Percentiles rank a stretch among this genome's conserved stretches.
These are phyloP conservation scores for Megatriorchis doriae DNA, from an alignment of 2,113 vertebrate genomes.

Conservation along the genomic window DNA sequence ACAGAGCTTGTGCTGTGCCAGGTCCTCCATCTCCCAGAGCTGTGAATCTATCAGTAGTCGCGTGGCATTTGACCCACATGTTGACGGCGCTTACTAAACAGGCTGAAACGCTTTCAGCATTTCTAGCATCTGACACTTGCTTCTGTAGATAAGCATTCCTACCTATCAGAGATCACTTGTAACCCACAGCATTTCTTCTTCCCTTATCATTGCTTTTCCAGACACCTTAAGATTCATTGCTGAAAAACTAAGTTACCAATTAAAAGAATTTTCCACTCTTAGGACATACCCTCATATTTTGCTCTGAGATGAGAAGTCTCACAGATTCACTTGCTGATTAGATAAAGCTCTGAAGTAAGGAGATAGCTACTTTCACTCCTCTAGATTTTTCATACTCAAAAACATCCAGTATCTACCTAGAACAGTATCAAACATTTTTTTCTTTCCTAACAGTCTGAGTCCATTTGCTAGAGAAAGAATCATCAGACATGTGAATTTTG, in stretches of 20 bases:
- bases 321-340: background rate
- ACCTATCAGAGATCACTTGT: background rate
- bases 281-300: background rate
- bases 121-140: background rate
- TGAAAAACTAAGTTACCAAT: background rate
- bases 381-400: background rate
- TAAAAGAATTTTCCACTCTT: background rate
- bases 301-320: background rate
- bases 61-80: background rate
- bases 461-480: background rate
- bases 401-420: background rate
- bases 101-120: background rate
- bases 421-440: rapidly evolving
- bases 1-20: background rate
- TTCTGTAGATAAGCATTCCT: background rate
- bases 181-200: background rate
- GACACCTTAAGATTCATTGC: background rate
- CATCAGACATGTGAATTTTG: background rate
- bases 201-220: background rate
- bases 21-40: background rate
- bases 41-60: background rate
- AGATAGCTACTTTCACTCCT: background rate
- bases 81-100: background rate
- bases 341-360: background rate
- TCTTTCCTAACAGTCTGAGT: background rate